These are phyloP conservation scores for Reinhardtius hippoglossoides DNA, from an alignment of 2,113 vertebrate genomes.

Conservation along the genomic window DNA sequence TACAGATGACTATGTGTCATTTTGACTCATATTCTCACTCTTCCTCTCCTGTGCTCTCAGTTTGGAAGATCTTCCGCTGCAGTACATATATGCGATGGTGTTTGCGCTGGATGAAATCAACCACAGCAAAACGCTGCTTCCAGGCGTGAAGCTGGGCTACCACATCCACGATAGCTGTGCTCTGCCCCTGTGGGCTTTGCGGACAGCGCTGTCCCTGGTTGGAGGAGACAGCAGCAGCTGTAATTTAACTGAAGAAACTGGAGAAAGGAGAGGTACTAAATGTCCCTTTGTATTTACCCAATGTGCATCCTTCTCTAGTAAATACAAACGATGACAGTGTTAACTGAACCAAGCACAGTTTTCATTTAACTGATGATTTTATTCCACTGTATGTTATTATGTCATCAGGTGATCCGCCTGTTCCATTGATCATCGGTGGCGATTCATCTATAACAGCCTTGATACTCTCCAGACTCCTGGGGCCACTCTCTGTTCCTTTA, in stretches of 20 bases:
- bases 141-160: constrained; percentile 79
- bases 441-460: constrained; percentile 72
- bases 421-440: constrained; percentile 80
- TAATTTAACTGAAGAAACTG: constrained; percentile 1
- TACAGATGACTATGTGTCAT: not conserved
- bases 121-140: constrained; percentile 70
- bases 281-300: not conserved
- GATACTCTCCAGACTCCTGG: constrained; percentile 74
- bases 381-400: not conserved
- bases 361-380: not conserved
- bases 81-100: constrained; percentile 77
- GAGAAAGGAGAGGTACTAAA: constrained; percentile 2
- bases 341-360: not conserved
- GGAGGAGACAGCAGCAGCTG: constrained; percentile 69
- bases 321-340: not conserved
- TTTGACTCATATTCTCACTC: constrained; percentile 9
- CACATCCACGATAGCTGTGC: constrained; percentile 78
- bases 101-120: constrained; percentile 86
- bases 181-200: constrained; percentile 60
- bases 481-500: constrained; percentile 75
- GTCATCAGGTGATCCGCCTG: constrained; percentile 39
- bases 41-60: constrained; percentile 44
- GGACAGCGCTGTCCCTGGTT: constrained; percentile 70
- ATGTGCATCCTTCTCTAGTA: not conserved
- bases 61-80: constrained; percentile 72